A percentile compares a stretch with the other conserved stretches of the same genome.
Evolutionary conservation across 2,888 invertebrate genomes (phyloP).

Genomic region (Nephrocerus scutellatus): DNA sequence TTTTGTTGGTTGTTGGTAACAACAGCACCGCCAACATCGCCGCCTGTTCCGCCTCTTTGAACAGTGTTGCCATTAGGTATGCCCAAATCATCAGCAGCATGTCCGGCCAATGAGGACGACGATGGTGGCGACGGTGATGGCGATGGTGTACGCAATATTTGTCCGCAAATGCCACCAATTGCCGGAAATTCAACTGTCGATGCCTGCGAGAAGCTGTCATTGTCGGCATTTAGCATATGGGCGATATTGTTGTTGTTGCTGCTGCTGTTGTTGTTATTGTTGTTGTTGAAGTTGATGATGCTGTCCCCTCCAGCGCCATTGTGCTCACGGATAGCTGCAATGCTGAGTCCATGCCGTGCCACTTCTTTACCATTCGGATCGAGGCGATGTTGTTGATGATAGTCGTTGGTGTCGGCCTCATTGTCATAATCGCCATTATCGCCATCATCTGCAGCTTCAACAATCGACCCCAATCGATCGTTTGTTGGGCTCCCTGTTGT

Average conservation of each 20-base stretch:
- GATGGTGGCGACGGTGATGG: slow-evolving; percentile 19
- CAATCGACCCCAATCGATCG: slow-evolving; percentile 2
- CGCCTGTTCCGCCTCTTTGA: slow-evolving; percentile 1
- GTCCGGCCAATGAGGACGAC: slow-evolving; percentile 28
- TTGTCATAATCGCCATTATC: background rate
- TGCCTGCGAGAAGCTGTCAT: slow-evolving; percentile 46
- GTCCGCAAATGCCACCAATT: slow-evolving; percentile 24
- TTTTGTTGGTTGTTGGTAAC: slow-evolving; percentile 18
- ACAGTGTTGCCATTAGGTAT: slow-evolving; percentile 6
- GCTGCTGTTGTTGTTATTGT: too few species aligned
- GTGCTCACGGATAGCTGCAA: too few species aligned
- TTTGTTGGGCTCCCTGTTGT: background rate
- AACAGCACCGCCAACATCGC: slow-evolving; percentile 11
- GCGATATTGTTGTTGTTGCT: too few species aligned
- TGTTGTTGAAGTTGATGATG: too few species aligned
- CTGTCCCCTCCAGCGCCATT: too few species aligned
- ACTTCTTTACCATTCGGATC: too few species aligned
- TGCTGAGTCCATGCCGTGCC: too few species aligned
- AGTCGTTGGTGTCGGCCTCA: background rate
- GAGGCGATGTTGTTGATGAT: background rate
- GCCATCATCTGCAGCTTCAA: slow-evolving; percentile 23
- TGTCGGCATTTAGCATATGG: too few species aligned
- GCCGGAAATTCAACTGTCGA: slow-evolving; percentile 47
- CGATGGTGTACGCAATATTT: slow-evolving; percentile 19
- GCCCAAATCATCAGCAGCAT: slow-evolving; percentile 20